A percentile compares a stretch with the other conserved stretches of the same genome.
phyloP scores from a whole-genome alignment of 2,113 vertebrate species.

The Cariama cristata region DNA sequence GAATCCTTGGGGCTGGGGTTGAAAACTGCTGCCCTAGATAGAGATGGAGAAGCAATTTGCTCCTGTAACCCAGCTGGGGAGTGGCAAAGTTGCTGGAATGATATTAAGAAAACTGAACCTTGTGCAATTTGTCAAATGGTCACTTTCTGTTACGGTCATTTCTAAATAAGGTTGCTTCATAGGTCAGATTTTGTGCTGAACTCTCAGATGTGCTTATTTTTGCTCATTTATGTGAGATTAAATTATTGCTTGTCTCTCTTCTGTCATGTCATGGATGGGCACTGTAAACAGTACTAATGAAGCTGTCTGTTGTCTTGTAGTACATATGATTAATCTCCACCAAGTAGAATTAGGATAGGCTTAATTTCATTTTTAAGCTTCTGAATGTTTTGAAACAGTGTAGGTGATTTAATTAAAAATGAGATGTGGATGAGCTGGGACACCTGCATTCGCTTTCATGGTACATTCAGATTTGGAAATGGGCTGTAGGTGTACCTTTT shows the following conservation, averaged over 20 bases:
- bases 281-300: constrained; percentile 65
- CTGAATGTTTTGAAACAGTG: constrained; percentile 55
- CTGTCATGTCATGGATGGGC: not conserved
- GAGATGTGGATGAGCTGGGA: not conserved
- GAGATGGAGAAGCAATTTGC: not conserved
- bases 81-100: not conserved
- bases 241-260: constrained; percentile 56
- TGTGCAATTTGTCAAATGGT: not conserved
- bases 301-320: constrained; percentile 37
- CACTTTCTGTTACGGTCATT: not conserved
- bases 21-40: not conserved
- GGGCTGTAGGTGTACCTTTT: not conserved
- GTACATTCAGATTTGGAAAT: constrained; percentile 5
- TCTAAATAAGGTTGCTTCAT: not conserved
- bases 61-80: not conserved
- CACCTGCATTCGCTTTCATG: not conserved
- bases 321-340: constrained; percentile 24
- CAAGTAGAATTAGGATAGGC: constrained; percentile 54
- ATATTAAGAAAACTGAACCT: not conserved
- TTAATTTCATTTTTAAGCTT: constrained; percentile 69
- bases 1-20: not conserved
- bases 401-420: constrained; percentile 56
- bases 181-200: not conserved
- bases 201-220: not conserved
- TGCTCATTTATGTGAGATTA: constrained; percentile 33